Conservation (phyloP, 2,888 invertebrate genomes). For the Hartigia nigra region DNA sequence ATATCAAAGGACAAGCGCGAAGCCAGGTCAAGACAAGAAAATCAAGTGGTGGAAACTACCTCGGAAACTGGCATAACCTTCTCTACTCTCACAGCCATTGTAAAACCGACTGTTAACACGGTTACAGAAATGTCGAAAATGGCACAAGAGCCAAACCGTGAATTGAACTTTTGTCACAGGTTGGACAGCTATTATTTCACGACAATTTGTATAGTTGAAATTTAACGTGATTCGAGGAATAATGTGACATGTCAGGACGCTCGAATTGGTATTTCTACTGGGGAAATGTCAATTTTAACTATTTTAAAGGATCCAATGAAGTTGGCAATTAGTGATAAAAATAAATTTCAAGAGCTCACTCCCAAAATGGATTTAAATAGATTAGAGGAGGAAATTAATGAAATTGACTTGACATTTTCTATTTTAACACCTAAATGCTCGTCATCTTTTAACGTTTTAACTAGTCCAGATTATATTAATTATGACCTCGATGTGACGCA, state of each 20-base stretch:
- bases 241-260: background rate
- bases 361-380: background rate
- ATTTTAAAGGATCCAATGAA: background rate
- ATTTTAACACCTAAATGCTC: background rate
- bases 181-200: background rate
- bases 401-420: background rate
- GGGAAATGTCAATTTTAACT: conserved; percentile 12
- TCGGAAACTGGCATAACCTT: background rate
- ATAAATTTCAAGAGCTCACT: conserved; percentile 2
- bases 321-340: conserved; percentile 1
- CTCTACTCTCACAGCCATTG: background rate
- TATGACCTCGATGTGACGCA: background rate
- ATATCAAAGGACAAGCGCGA: background rate
- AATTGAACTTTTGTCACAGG: background rate
- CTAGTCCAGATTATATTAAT: conserved; percentile 1
- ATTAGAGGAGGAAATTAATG: background rate
- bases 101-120: background rate
- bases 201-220: background rate
- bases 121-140: background rate
- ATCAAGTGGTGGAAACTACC: background rate
- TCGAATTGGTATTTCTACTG: background rate
- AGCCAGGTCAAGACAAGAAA: background rate
- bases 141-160: background rate
- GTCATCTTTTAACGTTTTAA: background rate
- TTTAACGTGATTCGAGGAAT: background rate